Conservation (phyloP, 2,888 invertebrate species). For the Pachydiplax longipennis region DNA sequence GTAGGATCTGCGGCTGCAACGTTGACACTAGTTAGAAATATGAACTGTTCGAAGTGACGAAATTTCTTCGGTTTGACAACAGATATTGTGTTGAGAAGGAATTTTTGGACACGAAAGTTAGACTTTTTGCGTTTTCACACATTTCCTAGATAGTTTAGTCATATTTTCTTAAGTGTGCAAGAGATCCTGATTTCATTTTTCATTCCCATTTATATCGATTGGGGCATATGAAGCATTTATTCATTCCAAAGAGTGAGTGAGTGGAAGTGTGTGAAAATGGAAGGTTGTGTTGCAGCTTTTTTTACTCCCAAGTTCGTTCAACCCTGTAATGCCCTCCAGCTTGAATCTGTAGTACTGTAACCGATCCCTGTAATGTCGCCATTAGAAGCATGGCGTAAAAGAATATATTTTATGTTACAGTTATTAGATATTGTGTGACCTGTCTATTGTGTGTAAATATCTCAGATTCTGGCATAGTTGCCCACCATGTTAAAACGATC, state of each 20-base stretch:
- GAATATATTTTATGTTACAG: not conserved
- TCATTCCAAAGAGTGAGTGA: conserved; percentile 31
- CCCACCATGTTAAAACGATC: not conserved
- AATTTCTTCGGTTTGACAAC: not conserved
- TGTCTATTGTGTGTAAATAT: not conserved
- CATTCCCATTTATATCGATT: not conserved
- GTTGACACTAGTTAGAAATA: not conserved
- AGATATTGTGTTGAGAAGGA: not conserved
- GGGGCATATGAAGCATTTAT: conserved; percentile 14
- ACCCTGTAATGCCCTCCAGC: not conserved
- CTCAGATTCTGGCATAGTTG: not conserved
- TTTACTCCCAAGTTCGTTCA: not conserved
- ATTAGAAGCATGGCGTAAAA: not conserved
- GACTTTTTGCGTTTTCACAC: not conserved
- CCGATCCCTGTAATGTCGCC: not conserved
- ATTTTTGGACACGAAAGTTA: not conserved
- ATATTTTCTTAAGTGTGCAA: not conserved
- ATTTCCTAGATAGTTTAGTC: not conserved
- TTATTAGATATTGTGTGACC: not conserved
- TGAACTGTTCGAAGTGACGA: conserved; percentile 8
- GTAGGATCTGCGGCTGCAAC: not conserved
- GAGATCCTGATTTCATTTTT: not conserved
- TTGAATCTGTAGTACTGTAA: not conserved
- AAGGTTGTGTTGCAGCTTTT: conserved; percentile 20
- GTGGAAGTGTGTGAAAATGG: conserved; percentile 35